Conservation (phyloP, 1,140 invertebrate species). For the Listronotus bonariensis region DNA sequence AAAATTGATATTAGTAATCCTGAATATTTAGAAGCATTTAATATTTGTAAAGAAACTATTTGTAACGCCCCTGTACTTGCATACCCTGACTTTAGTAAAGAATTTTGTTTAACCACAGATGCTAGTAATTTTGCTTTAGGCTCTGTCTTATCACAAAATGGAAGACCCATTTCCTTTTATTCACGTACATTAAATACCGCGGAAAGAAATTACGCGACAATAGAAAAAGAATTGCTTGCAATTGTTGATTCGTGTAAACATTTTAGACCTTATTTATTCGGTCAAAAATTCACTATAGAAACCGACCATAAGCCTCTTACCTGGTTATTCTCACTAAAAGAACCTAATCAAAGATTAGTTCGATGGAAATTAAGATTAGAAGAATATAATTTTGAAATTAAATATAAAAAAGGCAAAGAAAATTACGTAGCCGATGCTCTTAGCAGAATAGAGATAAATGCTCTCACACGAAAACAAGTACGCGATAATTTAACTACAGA, state of each 20-base stretch:
- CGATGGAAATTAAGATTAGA: conserved; percentile 17
- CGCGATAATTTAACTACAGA: neutral
- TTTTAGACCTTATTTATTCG: conserved; percentile 19
- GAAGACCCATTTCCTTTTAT: conserved; percentile 18
- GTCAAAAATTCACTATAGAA: conserved; percentile 23
- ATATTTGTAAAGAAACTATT: conserved; percentile 24
- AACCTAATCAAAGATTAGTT: conserved; percentile 22
- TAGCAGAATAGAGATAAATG: conserved; percentile 12
- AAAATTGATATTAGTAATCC: conserved; percentile 3
- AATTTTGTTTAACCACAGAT: conserved; percentile 52
- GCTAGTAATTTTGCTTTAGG: conserved; percentile 44
- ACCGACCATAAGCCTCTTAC: conserved; percentile 30
- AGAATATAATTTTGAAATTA: conserved; percentile 15
- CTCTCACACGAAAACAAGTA: conserved; percentile 4
- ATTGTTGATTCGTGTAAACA: conserved; percentile 17
- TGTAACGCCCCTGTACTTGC: conserved; percentile 32
- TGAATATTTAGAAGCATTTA: conserved; percentile 17
- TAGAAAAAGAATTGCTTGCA: conserved; percentile 20
- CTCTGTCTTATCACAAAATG: conserved; percentile 27
- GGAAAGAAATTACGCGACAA: conserved; percentile 32
- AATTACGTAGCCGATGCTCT: conserved; percentile 6
- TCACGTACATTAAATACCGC: conserved; percentile 13
- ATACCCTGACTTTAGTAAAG: conserved; percentile 12
- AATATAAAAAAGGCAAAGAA: conserved; percentile 12
- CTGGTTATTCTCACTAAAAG: conserved; percentile 26